A percentile compares a stretch with the other conserved stretches of the same genome.
phyloP scores from a whole-genome alignment of 53 echinoderm and acorn worm genomes.

The Mesocentrotus franciscanus region DNA sequence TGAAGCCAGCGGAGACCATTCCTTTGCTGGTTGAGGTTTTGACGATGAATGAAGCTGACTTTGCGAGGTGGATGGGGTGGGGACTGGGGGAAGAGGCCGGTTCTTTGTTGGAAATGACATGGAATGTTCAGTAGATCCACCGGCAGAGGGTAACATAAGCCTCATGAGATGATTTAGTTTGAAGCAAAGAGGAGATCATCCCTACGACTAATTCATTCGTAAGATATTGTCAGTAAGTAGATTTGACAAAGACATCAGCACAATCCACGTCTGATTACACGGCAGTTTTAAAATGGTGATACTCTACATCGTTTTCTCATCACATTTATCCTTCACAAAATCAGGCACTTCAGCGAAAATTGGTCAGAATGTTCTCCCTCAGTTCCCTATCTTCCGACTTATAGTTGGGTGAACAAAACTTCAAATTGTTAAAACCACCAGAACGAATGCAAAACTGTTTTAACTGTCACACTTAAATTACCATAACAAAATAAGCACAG shows the following conservation, averaged over 20 bases:
- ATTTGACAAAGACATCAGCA: neutral
- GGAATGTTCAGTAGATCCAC: conserved; percentile 34
- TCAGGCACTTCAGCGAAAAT: neutral
- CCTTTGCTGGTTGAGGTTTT: neutral
- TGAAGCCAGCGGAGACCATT: conserved; percentile 43
- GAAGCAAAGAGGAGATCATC: neutral
- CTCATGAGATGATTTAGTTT: neutral
- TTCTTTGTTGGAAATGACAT: conserved; percentile 55
- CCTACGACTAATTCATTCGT: neutral
- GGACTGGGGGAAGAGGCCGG: conserved; percentile 64
- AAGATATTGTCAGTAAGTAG: neutral
- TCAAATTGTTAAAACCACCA: neutral
- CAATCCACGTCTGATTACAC: neutral
- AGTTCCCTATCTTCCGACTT: neutral
- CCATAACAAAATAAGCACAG: neutral
- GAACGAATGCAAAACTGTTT: neutral
- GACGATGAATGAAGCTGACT: neutral
- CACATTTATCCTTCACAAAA: neutral
- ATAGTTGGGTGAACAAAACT: neutral
- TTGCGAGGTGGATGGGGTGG: conserved; percentile 31
- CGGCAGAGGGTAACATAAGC: conserved; percentile 21
- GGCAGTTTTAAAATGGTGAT: no score
- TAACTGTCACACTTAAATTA: neutral
- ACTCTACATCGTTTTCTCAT: neutral
- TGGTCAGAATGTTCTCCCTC: neutral